Conservation (phyloP, 2,888 invertebrate genomes). For the Philonicus albiceps region DNA sequence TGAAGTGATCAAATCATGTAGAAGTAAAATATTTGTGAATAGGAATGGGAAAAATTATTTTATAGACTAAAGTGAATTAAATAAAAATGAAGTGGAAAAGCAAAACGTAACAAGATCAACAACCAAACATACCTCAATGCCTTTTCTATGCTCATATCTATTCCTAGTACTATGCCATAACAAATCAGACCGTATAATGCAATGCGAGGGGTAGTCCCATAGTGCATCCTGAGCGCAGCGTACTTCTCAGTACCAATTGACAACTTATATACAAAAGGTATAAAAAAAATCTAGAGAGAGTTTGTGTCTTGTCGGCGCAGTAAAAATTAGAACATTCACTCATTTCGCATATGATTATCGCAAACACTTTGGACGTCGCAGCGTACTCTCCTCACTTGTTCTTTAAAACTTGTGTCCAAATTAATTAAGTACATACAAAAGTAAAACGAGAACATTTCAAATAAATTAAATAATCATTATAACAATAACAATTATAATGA, state of each 20-base stretch:
- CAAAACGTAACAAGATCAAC: neutral
- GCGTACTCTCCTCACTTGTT: neutral
- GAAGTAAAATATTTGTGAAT: neutral
- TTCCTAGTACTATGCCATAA: neutral
- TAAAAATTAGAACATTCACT: neutral
- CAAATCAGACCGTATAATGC: neutral
- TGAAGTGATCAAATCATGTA: neutral
- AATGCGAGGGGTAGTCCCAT: neutral
- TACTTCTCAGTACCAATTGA: neutral
- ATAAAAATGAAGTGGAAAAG: neutral
- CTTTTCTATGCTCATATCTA: neutral
- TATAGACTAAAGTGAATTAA: neutral
- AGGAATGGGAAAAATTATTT: neutral
- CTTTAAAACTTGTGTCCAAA: neutral
- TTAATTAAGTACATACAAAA: neutral
- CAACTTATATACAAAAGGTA: neutral
- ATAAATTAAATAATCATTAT: neutral
- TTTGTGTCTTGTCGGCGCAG: neutral
- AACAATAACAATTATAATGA: neutral
- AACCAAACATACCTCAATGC: neutral
- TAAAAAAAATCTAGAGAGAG: neutral
- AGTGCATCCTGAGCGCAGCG: neutral
- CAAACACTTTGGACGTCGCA: neutral
- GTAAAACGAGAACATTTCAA: neutral
- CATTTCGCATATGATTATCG: neutral